phyloP scores from a whole-genome alignment of 1,140 invertebrate genomes.

The Drosophila lacertosa region DNA sequence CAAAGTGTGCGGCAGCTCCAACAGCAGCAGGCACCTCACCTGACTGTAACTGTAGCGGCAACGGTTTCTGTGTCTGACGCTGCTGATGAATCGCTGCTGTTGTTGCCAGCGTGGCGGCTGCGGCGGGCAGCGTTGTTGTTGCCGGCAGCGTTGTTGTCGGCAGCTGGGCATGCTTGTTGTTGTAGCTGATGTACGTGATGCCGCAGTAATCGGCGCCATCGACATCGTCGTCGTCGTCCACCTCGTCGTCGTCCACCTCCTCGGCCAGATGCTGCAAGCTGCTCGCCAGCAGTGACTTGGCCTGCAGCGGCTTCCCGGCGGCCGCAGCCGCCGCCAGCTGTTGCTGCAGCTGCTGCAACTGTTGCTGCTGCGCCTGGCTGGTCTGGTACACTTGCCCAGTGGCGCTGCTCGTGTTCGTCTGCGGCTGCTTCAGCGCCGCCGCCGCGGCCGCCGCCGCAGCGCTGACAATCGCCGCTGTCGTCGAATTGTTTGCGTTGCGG shows the following conservation, averaged over 20 bases:
- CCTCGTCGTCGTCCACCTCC: conserved; percentile 77
- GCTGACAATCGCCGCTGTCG: conserved; percentile 59
- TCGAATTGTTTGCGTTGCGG: conserved; percentile 64
- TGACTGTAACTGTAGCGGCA: conserved; percentile 12
- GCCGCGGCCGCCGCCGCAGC: conserved; percentile 43
- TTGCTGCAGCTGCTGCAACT: conserved; percentile 70
- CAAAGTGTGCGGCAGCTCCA: conserved; percentile 57
- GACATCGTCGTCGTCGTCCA: conserved; percentile 73
- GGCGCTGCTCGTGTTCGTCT: conserved; percentile 49
- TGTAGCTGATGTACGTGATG: conserved; percentile 80
- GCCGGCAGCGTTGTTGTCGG: conserved; percentile 72
- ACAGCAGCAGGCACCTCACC: too few relatives aligned
- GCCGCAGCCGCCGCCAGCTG: conserved; percentile 70
- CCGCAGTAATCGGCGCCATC: conserved; percentile 78
- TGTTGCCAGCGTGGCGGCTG: conserved; percentile 62
- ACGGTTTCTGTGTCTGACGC: conserved; percentile 39
- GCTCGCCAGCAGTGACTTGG: conserved; percentile 71
- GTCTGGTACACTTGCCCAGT: conserved; percentile 70
- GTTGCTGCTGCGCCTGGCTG: conserved; percentile 74
- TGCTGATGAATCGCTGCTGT: conserved; percentile 67
- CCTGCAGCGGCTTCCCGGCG: conserved; percentile 63
- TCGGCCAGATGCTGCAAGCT: conserved; percentile 79
- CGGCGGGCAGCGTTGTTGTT: conserved; percentile 63
- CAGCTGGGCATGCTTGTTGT: conserved; percentile 80
- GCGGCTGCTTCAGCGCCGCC: conserved; percentile 45